Evolutionary conservation across 2,888 invertebrate genomes (phyloP).

Genomic region (Drosophila pseudotakahashii): DNA sequence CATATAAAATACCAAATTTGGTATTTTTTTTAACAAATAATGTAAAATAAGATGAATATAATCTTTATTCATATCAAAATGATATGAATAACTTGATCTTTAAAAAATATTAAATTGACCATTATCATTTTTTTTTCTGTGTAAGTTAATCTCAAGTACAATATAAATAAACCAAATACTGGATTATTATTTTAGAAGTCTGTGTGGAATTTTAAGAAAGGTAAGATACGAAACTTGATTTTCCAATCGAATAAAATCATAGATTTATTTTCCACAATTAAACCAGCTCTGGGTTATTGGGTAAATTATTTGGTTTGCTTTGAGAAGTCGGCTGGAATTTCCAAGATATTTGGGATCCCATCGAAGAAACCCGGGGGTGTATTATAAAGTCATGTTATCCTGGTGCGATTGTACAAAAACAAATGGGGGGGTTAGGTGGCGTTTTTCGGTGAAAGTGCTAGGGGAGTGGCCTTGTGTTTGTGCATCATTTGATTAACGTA

Average conservation of each 20-base stretch:
- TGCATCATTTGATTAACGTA: conserved; percentile 78
- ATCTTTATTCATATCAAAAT: no score
- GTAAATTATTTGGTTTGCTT: not conserved
- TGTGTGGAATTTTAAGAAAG: not conserved
- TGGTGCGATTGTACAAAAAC: conserved; percentile 51
- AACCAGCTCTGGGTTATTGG: not conserved
- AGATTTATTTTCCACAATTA: not conserved
- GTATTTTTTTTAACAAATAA: no score
- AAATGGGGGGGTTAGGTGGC: conserved; percentile 12
- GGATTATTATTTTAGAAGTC: no score
- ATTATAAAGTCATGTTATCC: conserved; percentile 32
- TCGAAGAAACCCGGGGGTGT: not conserved
- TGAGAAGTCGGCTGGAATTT: not conserved
- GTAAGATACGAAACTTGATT: not conserved
- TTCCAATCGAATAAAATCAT: not conserved
- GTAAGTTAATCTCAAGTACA: no score
- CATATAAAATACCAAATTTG: no score
- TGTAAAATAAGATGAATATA: no score
- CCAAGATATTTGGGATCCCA: not conserved
- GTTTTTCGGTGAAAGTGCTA: not conserved
- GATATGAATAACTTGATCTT: no score
- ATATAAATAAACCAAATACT: no score
- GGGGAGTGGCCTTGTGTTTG: conserved; percentile 52
- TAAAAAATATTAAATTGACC: no score
- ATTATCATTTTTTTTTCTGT: no score